Conservation (phyloP, 1,140 invertebrate genomes). For the Micrasema minimum region DNA sequence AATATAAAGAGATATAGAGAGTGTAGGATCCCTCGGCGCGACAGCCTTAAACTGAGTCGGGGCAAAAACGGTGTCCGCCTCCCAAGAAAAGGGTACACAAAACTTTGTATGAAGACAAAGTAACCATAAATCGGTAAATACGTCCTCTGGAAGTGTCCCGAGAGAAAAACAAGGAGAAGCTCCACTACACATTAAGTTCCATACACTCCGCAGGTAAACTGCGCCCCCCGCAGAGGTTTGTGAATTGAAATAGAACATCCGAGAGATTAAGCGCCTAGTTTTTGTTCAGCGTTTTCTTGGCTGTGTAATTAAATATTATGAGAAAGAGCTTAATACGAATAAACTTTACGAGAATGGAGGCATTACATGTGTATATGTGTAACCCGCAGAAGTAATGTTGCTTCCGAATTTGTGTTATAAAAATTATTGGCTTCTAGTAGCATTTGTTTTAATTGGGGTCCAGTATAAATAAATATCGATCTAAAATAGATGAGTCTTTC, state of each 20-base stretch:
- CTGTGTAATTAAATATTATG: constrained; percentile 52
- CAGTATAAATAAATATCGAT: too few relatives aligned
- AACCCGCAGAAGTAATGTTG: constrained; percentile 48
- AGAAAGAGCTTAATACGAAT: constrained; percentile 50
- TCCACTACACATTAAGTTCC: constrained; percentile 43
- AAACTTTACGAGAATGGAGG: constrained; percentile 47
- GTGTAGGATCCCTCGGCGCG: constrained; percentile 25
- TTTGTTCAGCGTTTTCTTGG: constrained; percentile 51
- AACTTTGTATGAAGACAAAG: constrained; percentile 54
- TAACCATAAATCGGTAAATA: constrained; percentile 53
- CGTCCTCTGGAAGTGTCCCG: constrained; percentile 47
- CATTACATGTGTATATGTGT: constrained; percentile 45
- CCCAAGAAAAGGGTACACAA: constrained; percentile 34
- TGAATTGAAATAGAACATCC: constrained; percentile 52
- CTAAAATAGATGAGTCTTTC: too few relatives aligned
- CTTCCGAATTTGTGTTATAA: constrained; percentile 6
- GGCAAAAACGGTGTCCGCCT: constrained; percentile 1
- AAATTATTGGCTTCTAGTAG: constrained; percentile 16
- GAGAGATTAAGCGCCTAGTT: constrained; percentile 50
- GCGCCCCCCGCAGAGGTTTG: constrained; percentile 45
- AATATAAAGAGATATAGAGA: constrained; percentile 52
- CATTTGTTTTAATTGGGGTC: too few relatives aligned
- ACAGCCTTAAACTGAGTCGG: constrained; percentile 4
- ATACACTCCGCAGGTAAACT: constrained; percentile 42
- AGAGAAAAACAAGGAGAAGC: constrained; percentile 39